Conservation (phyloP, 2,888 invertebrate species). For the Pasiphila rectangulata region DNA sequence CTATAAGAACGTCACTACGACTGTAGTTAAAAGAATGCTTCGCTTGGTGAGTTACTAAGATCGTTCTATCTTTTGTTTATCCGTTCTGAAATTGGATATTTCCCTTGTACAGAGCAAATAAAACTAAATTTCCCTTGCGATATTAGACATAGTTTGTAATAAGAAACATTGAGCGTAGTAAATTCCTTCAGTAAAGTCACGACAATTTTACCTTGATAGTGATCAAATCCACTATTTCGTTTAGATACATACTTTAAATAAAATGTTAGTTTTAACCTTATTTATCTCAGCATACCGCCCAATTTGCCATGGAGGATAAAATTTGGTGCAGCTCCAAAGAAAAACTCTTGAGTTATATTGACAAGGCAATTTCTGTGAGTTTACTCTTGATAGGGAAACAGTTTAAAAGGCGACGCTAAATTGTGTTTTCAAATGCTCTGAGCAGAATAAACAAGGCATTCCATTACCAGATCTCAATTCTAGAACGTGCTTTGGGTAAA, state of each 20-base stretch:
- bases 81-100: no score
- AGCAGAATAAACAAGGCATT: background rate
- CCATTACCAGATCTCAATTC: constrained; percentile 5
- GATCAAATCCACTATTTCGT: constrained; percentile 2
- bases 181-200: background rate
- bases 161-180: background rate
- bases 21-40: no score
- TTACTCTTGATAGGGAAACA: constrained; percentile 27
- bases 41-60: no score
- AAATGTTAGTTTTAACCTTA: no score
- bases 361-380: constrained; percentile 28
- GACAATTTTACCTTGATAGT: constrained; percentile 1
- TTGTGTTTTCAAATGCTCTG: constrained; percentile 3
- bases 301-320: constrained; percentile 1
- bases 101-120: no score
- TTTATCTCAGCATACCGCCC: background rate
- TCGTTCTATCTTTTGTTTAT: no score
- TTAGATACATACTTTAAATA: background rate
- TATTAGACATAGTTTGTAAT: no score
- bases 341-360: constrained; percentile 27
- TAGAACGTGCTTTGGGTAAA: no score
- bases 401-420: constrained; percentile 17
- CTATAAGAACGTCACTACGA: no score
- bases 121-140: no score
- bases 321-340: constrained; percentile 26